Evolutionary conservation across 2,113 vertebrate species (phyloP), one percentile per base, ranked within the genome.

Genomic region (Redunca redunca): DNA sequence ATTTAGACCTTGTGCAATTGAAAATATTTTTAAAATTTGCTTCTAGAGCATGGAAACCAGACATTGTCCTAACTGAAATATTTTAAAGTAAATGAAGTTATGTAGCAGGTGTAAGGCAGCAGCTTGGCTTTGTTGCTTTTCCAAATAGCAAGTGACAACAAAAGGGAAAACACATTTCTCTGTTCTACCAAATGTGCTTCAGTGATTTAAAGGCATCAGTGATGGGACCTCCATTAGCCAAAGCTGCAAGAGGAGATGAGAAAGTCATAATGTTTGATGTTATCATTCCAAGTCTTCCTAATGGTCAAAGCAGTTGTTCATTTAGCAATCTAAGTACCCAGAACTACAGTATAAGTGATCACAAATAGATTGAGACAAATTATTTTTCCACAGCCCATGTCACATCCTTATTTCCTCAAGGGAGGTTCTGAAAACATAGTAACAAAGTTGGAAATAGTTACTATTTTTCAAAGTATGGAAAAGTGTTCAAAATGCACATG

Each of bases 371-470:
- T 67, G 67, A 92, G 46, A 46, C 33, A 92, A 67, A 74, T 53
- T 93, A 16, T 40, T 88, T 82, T 92, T 88, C 36, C 62, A 82
- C 0, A 55, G 21, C 46, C 17, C 43, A 74, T 4, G 57, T 1
- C 36, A 83, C 7, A 57, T 1, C 95, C 58, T 21, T 40, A 89
- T 91, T 90, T 95, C 55, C 90, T 94, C 21, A 83, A 91, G 11
- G 40, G 40, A 92, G 2, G 83, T 88, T 90, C 86, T 96, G 57
- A 91, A 97, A 91, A 57, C 33, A 21, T 14, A 67, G 33, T 95
- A 92, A 88, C 30, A 93, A 87, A 88, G n/a, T 91, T 90, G 25
- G 33, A 93, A 96, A 89, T 40, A 52, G 23, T 95, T 80, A 57
- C n/a, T 36, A 52, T 55, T 90, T 95, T 93, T 88, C 28, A 40